phyloP scores from a whole-genome alignment of 2,113 vertebrate species.

The Rhabdornis inornatus region DNA sequence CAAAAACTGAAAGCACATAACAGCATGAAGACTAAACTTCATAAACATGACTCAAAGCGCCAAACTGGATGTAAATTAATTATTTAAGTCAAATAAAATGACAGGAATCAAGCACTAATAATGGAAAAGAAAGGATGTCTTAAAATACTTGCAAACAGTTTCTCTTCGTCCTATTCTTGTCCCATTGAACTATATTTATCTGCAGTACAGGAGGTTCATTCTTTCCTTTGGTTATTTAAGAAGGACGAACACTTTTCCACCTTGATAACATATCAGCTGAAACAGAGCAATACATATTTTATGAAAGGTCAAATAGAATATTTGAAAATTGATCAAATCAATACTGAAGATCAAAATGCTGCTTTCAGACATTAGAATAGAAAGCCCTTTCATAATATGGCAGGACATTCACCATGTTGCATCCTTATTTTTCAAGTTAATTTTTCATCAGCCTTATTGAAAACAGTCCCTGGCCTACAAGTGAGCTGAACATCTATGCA shows the following conservation, averaged over 20 bases:
- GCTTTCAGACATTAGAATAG: not conserved
- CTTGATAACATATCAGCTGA: not conserved
- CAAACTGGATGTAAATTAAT: not conserved
- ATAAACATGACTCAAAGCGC: not conserved
- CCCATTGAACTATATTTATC: constrained; percentile 47
- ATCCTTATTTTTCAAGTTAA: not conserved
- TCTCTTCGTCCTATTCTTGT: constrained; percentile 31
- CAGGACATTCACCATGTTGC: not conserved
- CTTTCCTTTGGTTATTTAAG: constrained; percentile 36
- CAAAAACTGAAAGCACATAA: not conserved
- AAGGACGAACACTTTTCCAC: constrained; percentile 42
- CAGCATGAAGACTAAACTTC: not conserved
- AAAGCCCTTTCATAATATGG: not conserved
- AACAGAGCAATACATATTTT: constrained; percentile 3
- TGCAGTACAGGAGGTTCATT: not conserved
- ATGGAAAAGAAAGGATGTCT: not conserved
- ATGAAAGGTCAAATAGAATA: constrained; percentile 9
- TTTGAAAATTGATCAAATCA: constrained; percentile 14
- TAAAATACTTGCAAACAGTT: constrained; percentile 32
- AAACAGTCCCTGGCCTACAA: not conserved
- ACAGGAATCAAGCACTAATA: not conserved
- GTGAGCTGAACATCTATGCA: not conserved
- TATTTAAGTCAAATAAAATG: constrained; percentile 42
- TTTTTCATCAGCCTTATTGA: not conserved
- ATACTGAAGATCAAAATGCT: not conserved